Conservation (phyloP, 1,140 invertebrate genomes). For the Drosophila insularis region DNA sequence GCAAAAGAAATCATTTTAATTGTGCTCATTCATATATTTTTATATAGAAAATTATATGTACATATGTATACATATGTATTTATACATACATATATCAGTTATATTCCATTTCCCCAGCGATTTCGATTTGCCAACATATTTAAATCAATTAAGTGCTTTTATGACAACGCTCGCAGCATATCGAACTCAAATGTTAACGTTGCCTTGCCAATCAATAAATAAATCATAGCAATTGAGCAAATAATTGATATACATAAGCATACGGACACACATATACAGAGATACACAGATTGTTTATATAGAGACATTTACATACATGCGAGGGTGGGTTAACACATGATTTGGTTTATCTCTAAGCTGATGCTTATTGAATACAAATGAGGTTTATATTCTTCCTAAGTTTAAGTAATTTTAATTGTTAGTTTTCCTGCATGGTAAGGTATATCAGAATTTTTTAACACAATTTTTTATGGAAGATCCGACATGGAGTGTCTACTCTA, state of each 20-base stretch:
- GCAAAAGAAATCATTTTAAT: constrained; percentile 57
- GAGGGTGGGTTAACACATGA: constrained; percentile 17
- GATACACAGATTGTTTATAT: constrained; percentile 18
- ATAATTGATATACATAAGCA: constrained; percentile 41
- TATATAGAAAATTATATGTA: not conserved
- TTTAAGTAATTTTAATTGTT: too few species aligned
- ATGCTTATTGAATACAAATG: too few species aligned
- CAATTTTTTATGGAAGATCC: too few species aligned
- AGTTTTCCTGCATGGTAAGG: too few species aligned
- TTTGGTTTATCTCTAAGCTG: not conserved
- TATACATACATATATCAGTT: not conserved
- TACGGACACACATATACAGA: not conserved
- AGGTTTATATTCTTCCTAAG: too few species aligned
- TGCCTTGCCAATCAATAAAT: constrained; percentile 47
- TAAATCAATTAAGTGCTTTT: constrained; percentile 26
- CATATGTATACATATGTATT: not conserved
- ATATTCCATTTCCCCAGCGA: constrained; percentile 14
- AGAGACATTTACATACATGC: constrained; percentile 43
- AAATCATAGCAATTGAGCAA: constrained; percentile 47
- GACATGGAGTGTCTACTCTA: too few species aligned
- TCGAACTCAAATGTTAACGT: constrained; percentile 40
- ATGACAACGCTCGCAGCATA: constrained; percentile 10
- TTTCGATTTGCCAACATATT: constrained; percentile 12
- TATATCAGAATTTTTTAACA: too few species aligned
- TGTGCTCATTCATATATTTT: constrained; percentile 49